Percentiles rank a stretch among this genome's conserved stretches.
These are phyloP conservation scores for Drosophila athabasca DNA, from an alignment of 1,140 invertebrate species.

Conservation along the genomic window DNA sequence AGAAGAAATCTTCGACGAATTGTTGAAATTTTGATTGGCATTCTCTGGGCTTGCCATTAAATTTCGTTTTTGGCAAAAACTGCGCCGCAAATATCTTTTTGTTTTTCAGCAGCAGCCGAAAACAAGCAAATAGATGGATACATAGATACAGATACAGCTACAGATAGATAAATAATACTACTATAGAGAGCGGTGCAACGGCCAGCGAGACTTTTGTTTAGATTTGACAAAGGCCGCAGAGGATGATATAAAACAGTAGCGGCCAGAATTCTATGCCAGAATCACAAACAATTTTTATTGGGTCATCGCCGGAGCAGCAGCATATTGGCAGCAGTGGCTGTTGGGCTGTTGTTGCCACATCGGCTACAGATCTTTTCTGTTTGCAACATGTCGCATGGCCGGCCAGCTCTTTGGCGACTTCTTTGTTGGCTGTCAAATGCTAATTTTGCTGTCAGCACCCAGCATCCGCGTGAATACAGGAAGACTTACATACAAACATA, in stretches of 20 bases:
- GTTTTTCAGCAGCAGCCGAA: constrained; percentile 7
- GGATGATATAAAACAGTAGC: constrained; percentile 49
- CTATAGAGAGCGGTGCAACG: constrained; percentile 8
- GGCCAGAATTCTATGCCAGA: constrained; percentile 30
- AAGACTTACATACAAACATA: too few species aligned
- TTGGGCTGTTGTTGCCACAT: constrained; percentile 18
- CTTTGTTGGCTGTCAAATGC: constrained; percentile 42
- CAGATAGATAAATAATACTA: constrained; percentile 51
- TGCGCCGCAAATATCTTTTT: constrained; percentile 42
- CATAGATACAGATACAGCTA: constrained; percentile 16
- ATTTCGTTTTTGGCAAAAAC: constrained; percentile 33
- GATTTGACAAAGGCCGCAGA: constrained; percentile 52
- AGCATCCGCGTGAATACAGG: constrained; percentile 53
- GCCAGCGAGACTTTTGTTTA: constrained; percentile 38
- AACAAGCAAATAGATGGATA: constrained; percentile 15
- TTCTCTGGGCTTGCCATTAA: constrained; percentile 11
- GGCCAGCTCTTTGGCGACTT: constrained; percentile 28
- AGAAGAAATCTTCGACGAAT: constrained; percentile 29
- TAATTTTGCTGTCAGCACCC: constrained; percentile 51
- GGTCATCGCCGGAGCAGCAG: constrained; percentile 33
- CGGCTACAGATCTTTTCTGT: not conserved
- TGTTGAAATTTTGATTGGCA: constrained; percentile 42
- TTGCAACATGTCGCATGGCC: constrained; percentile 43
- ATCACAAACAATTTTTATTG: constrained; percentile 37
- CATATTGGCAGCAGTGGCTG: constrained; percentile 14